Evolutionary conservation across 1,140 invertebrate genomes (phyloP).

Genomic region (Olivierus martensii): DNA sequence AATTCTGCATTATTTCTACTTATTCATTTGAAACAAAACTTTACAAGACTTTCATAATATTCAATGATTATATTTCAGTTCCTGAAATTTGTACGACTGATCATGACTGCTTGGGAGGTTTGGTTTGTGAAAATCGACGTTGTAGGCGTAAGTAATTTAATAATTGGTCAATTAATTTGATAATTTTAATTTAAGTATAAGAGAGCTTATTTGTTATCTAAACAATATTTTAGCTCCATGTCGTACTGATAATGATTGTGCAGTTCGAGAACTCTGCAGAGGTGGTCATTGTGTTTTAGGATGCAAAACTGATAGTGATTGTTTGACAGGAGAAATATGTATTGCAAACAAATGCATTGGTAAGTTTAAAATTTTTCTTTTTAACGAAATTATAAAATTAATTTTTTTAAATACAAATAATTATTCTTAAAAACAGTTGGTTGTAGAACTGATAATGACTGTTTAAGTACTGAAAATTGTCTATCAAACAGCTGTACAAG

Average conservation of each 20-base stretch:
- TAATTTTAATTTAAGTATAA: too few relatives aligned
- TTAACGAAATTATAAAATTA: not conserved
- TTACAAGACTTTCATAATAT: too few relatives aligned
- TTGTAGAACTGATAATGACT: conserved; percentile 66
- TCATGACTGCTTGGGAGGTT: conserved; percentile 64
- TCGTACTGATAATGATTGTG: conserved; percentile 62
- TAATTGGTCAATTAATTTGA: too few relatives aligned
- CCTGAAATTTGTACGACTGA: conserved; percentile 15
- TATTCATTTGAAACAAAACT: not conserved
- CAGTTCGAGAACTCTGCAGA: conserved; percentile 55
- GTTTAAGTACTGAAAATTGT: conserved; percentile 50
- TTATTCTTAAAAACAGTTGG: conserved; percentile 31
- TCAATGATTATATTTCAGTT: conserved; percentile 13
- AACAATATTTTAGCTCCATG: conserved; percentile 45
- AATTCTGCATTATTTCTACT: not conserved
- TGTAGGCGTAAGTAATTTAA: conserved; percentile 54
- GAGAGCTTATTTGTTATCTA: too few relatives aligned
- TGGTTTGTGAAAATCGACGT: conserved; percentile 63
- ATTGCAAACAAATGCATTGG: conserved; percentile 18
- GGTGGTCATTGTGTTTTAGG: conserved; percentile 53
- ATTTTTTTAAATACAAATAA: not conserved
- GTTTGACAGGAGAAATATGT: conserved; percentile 21
- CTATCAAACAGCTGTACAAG: conserved; percentile 49
- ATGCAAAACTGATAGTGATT: conserved; percentile 19
- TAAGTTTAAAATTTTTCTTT: not conserved